phyloP scores from a whole-genome alignment of 1,140 invertebrate genomes.

The Brachionus manjavacas region DNA sequence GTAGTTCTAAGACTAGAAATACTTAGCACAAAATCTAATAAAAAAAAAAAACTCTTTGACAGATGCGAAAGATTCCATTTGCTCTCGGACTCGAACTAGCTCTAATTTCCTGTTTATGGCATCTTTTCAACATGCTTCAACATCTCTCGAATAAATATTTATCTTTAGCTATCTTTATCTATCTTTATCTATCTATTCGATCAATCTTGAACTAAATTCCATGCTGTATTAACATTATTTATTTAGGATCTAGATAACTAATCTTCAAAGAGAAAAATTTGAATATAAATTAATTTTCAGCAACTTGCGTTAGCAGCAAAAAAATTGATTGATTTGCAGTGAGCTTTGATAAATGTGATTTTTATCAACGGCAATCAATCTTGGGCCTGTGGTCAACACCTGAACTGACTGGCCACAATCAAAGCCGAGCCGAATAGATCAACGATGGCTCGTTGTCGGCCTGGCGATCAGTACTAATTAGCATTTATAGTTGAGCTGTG shows the following conservation, averaged over 20 bases:
- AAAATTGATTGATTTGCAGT: not conserved
- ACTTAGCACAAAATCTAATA: not conserved
- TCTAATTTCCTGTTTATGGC: not conserved
- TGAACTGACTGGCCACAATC: not conserved
- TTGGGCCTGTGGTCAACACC: not conserved
- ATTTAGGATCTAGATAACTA: not conserved
- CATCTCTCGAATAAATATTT: not conserved
- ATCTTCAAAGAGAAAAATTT: not conserved
- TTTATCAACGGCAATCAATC: not conserved
- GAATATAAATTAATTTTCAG: slow-evolving; percentile 29
- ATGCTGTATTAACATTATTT: slow-evolving; percentile 7
- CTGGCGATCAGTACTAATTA: not conserved
- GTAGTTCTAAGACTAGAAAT: not conserved
- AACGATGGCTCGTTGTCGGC: not conserved
- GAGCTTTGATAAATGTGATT: not conserved
- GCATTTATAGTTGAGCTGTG: not conserved
- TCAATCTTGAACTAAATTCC: not conserved
- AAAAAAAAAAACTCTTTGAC: slow-evolving; percentile 12
- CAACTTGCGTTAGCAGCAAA: not conserved
- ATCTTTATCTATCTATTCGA: not conserved
- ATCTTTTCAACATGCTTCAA: not conserved
- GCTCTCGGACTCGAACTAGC: not conserved
- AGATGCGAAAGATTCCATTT: slow-evolving; percentile 2
- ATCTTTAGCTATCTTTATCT: too few species aligned
- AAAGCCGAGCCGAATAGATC: too few species aligned